Conservation (phyloP, 2,113 vertebrate species). For the Microtus pennsylvanicus region DNA sequence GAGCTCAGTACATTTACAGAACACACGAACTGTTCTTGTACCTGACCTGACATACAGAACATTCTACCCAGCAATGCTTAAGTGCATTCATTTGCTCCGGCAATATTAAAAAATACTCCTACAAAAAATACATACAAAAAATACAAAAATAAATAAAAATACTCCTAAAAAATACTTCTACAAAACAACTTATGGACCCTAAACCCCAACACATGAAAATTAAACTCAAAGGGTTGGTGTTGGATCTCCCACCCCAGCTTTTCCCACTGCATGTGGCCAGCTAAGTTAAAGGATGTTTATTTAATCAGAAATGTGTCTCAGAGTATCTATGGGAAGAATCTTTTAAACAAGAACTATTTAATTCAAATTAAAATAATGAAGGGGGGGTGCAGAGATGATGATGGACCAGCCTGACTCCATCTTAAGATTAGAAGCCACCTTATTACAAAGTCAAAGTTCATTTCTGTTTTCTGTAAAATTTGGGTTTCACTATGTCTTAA, state of each 20-base stretch:
- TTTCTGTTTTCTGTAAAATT: too few species aligned
- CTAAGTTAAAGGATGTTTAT: not conserved
- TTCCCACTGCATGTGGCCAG: not conserved
- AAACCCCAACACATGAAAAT: not conserved
- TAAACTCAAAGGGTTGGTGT: not conserved
- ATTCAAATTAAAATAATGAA: not conserved
- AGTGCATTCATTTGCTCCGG: not conserved
- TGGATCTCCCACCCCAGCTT: not conserved
- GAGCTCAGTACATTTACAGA: not conserved
- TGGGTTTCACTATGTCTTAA: too few species aligned
- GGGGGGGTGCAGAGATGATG: not conserved
- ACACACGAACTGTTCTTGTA: too few species aligned
- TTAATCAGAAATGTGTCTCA: not conserved
- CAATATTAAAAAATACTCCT: not conserved
- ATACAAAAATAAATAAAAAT: too few species aligned
- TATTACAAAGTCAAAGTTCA: not conserved
- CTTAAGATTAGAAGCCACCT: not conserved
- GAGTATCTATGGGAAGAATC: not conserved
- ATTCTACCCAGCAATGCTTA: not conserved
- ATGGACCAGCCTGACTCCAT: not conserved
- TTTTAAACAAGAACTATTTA: not conserved
- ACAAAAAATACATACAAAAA: not conserved
- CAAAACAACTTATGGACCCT: not conserved
- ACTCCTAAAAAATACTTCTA: not conserved
- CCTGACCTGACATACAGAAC: too few species aligned